Evolutionary conservation across 2,888 invertebrate species (phyloP).

Genomic region (Pseudococcus viburni): DNA sequence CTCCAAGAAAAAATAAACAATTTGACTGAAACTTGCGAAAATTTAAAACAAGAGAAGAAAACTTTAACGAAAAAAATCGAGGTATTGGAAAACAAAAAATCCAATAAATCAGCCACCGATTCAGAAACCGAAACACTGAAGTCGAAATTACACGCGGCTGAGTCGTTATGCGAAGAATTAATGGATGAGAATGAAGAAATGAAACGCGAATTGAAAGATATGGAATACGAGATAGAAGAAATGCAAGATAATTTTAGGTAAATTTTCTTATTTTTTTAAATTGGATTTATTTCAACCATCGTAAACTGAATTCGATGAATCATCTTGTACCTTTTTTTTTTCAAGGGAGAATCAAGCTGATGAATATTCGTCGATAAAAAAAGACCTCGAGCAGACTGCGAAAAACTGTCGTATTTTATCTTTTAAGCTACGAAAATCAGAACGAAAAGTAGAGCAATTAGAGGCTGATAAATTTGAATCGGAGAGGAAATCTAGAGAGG

Average conservation of each 20-base stretch:
- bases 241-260: conserved; percentile 95
- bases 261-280: not conserved
- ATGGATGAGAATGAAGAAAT: conserved; percentile 97
- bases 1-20: conserved; percentile 91
- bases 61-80: conserved; percentile 80
- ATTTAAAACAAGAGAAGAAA: conserved; percentile 84
- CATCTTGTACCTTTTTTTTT: conserved; percentile 64
- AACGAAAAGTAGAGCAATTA: conserved; percentile 87
- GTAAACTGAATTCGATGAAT: not conserved
- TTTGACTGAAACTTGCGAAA: conserved; percentile 84
- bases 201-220: conserved; percentile 91
- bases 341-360: conserved; percentile 95
- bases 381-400: conserved; percentile 95
- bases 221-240: conserved; percentile 98
- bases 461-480: conserved; percentile 87
- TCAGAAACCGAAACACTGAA: conserved; percentile 74
- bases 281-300: not conserved
- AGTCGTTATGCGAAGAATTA: conserved; percentile 91
- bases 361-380: conserved; percentile 93
- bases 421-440: conserved; percentile 96
- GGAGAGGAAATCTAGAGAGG: conserved; percentile 79
- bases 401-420: conserved; percentile 98
- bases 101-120: conserved; percentile 68
- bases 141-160: conserved; percentile 89
- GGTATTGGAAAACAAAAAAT: conserved; percentile 81